phyloP scores from a whole-genome alignment of 2,113 vertebrate genomes.

The Perca schrenkii region DNA sequence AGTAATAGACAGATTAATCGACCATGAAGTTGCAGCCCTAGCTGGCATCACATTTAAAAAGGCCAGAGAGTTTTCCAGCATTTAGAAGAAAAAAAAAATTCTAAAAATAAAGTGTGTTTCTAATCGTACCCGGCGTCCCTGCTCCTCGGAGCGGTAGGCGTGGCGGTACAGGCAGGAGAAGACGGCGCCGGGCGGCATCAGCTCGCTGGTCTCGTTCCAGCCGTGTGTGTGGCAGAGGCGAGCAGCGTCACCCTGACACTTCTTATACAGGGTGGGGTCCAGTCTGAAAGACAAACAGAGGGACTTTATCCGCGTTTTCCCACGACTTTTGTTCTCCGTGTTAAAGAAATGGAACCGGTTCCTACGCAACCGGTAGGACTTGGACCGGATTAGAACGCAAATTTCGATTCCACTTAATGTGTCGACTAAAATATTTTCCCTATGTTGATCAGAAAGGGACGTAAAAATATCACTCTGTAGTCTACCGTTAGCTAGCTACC shows the following conservation, averaged over 20 bases:
- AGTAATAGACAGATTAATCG: no score
- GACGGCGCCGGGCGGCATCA: slow-evolving; percentile 93
- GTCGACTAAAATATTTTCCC: no score
- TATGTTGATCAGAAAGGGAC: no score
- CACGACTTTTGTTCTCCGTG: not conserved
- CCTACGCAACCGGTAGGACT: no score
- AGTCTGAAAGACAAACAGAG: slow-evolving; percentile 78
- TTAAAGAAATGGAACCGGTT: no score
- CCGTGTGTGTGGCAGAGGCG: slow-evolving; percentile 94
- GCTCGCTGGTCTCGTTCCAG: slow-evolving; percentile 97
- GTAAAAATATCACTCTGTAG: no score
- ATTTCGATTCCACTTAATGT: no score
- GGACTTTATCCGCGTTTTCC: slow-evolving; percentile 6
- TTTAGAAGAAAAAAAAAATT: not conserved
- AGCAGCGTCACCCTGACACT: slow-evolving; percentile 95
- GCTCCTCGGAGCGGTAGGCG: slow-evolving; percentile 95
- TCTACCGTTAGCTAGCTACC: no score
- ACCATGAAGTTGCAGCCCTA: no score
- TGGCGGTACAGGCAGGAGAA: slow-evolving; percentile 98
- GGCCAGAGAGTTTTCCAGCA: not conserved
- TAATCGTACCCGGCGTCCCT: slow-evolving; percentile 89
- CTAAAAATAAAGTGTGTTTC: not conserved
- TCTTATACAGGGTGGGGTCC: slow-evolving; percentile 94
- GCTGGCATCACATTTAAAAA: not conserved
- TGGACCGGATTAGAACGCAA: no score